These are phyloP conservation scores for Paracyclopina nana DNA, from an alignment of 1,140 invertebrate species.

Conservation along the genomic window DNA sequence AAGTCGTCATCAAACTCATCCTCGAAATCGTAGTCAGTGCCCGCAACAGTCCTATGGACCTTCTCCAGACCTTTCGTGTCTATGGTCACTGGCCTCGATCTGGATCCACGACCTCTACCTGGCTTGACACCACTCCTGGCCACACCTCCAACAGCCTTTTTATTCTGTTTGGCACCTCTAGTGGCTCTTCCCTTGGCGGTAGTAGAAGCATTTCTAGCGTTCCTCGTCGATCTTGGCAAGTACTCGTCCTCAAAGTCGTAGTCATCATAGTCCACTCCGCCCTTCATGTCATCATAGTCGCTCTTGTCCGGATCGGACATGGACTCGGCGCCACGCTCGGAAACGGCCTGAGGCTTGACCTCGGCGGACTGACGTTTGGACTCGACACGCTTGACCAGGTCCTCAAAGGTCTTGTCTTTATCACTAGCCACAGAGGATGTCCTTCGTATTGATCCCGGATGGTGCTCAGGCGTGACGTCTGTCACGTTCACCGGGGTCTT, in stretches of 20 bases:
- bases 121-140: not conserved
- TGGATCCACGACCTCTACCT: not conserved
- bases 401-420: constrained; percentile 8
- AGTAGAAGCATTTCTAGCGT: not conserved
- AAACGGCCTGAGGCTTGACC: not conserved
- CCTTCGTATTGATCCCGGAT: not conserved
- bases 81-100: constrained; percentile 3
- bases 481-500: not conserved
- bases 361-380: not conserved
- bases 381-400: constrained; percentile 7
- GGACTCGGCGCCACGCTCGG: constrained; percentile 3
- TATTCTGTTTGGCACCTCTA: not conserved
- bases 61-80: constrained; percentile 12
- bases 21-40: constrained; percentile 16
- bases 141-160: not conserved
- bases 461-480: not conserved
- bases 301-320: constrained; percentile 7
- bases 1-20: constrained; percentile 17
- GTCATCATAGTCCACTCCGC: constrained; percentile 16
- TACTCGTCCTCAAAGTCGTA: not conserved
- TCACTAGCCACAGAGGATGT: not conserved
- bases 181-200: not conserved
- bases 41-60: constrained; percentile 13
- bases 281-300: constrained; percentile 13
- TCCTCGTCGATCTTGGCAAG: not conserved